A percentile compares a stretch with the other conserved stretches of the same genome.
Conservation (phyloP, 2,888 invertebrate species). For the Drosophila quinaria region DNA sequence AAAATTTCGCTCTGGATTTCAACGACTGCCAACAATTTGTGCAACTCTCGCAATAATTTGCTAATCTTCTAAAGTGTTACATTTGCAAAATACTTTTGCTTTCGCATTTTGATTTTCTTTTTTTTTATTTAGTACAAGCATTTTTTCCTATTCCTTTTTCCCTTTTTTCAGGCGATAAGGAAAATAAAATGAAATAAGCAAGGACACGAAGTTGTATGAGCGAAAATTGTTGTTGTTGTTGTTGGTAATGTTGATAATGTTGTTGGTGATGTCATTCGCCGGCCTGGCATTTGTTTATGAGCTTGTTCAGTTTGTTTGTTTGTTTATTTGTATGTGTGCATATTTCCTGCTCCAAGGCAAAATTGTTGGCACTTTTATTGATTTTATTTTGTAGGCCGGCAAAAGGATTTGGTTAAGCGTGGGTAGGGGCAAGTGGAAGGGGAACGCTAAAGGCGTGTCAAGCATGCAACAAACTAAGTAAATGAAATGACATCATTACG, state of each 20-base stretch:
- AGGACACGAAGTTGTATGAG: conserved; percentile 17
- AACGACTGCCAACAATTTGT: not conserved
- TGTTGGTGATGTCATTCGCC: conserved; percentile 55
- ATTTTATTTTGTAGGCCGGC: conserved; percentile 47
- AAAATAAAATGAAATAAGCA: conserved; percentile 14
- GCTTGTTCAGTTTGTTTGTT: conserved; percentile 29
- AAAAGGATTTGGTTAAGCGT: conserved; percentile 36
- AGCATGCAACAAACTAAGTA: conserved; percentile 32
- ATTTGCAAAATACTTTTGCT: not conserved
- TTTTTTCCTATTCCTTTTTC: not conserved
- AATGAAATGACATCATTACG: conserved; percentile 49
- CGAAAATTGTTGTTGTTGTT: conserved; percentile 9
- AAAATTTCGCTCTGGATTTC: too few species aligned
- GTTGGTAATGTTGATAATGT: conserved; percentile 5
- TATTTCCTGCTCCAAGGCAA: conserved; percentile 46
- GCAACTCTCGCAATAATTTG: not conserved
- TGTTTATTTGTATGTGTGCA: conserved; percentile 25
- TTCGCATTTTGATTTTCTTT: not conserved
- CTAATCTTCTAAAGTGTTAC: conserved; percentile 1
- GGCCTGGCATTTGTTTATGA: conserved; percentile 48
- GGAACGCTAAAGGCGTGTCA: conserved; percentile 29
- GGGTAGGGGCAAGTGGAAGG: not conserved
- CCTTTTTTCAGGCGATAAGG: not conserved
- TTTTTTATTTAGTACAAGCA: conserved; percentile 1
- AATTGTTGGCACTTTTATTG: conserved; percentile 49